Evolutionary conservation across 1,140 invertebrate species (phyloP).

Genomic region (Choristoneura fumiferana): DNA sequence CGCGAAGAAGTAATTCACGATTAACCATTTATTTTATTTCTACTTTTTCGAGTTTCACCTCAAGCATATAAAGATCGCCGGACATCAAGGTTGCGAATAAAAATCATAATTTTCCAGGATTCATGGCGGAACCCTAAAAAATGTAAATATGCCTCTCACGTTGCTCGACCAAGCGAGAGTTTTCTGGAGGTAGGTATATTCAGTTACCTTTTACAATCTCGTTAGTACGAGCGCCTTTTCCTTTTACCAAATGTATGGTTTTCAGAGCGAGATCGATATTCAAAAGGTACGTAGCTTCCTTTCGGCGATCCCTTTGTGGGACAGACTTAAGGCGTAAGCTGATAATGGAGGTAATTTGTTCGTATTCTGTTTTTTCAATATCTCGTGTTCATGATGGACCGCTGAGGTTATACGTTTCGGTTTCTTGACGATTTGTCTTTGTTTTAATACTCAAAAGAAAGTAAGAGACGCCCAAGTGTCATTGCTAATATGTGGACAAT

Average conservation of each 20-base stretch:
- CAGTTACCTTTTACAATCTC: constrained; percentile 29
- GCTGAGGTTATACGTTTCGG: too few relatives aligned
- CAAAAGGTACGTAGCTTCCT: constrained; percentile 1
- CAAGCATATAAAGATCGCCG: neutral
- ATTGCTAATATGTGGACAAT: too few relatives aligned
- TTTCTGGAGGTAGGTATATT: constrained; percentile 34
- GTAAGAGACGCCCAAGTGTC: too few relatives aligned
- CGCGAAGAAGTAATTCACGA: too few relatives aligned
- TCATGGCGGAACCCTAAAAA: constrained; percentile 26
- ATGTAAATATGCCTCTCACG: constrained; percentile 51
- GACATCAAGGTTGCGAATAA: neutral
- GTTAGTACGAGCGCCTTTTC: constrained; percentile 25
- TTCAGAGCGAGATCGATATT: constrained; percentile 12
- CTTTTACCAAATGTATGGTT: constrained; percentile 23
- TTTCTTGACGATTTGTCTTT: too few relatives aligned
- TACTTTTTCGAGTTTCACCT: too few relatives aligned
- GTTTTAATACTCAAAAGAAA: too few relatives aligned
- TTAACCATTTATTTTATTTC: too few relatives aligned
- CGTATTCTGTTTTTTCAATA: neutral
- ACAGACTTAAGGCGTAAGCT: constrained; percentile 1
- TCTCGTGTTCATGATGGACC: too few relatives aligned
- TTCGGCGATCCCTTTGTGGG: neutral
- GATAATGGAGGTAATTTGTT: constrained; percentile 9
- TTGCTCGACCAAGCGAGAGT: constrained; percentile 39
- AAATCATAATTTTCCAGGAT: neutral